Conservation (phyloP, 2,113 vertebrate genomes). For the Melanocharis versteri region DNA sequence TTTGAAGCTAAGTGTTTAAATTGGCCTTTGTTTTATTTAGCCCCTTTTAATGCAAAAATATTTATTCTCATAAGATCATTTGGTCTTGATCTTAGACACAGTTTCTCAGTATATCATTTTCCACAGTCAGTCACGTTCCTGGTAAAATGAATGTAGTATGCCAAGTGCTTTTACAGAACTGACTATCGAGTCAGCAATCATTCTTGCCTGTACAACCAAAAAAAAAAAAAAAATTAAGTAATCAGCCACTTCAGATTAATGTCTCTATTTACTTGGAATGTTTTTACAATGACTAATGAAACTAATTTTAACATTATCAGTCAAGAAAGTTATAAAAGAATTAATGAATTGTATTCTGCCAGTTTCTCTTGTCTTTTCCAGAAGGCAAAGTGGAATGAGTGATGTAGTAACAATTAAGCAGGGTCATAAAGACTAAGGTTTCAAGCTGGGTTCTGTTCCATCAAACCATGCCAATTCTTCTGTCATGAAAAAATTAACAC, state of each 20-base stretch:
- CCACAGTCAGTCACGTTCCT: neutral
- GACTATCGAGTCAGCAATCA: neutral
- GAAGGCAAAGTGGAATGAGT: conserved; percentile 9
- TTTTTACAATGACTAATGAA: conserved; percentile 50
- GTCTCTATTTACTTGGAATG: neutral
- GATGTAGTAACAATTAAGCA: conserved; percentile 42
- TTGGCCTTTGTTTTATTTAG: neutral
- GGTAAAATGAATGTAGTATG: neutral
- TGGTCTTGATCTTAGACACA: neutral
- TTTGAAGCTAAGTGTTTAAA: neutral
- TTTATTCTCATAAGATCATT: neutral
- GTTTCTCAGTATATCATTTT: neutral
- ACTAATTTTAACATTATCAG: conserved; percentile 57
- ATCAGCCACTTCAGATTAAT: neutral
- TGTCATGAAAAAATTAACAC: conserved; percentile 34
- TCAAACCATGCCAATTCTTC: conserved; percentile 16
- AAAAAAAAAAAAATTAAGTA: neutral
- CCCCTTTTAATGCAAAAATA: neutral
- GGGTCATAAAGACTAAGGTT: conserved; percentile 46
- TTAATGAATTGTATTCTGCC: neutral
- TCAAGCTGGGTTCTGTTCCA: conserved; percentile 26
- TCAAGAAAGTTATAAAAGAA: conserved; percentile 29
- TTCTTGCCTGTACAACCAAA: neutral
- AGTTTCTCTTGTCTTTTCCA: conserved; percentile 39
- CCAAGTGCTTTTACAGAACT: neutral